Conservation (phyloP, 2,113 vertebrate genomes). For the Garra rufa region DNA sequence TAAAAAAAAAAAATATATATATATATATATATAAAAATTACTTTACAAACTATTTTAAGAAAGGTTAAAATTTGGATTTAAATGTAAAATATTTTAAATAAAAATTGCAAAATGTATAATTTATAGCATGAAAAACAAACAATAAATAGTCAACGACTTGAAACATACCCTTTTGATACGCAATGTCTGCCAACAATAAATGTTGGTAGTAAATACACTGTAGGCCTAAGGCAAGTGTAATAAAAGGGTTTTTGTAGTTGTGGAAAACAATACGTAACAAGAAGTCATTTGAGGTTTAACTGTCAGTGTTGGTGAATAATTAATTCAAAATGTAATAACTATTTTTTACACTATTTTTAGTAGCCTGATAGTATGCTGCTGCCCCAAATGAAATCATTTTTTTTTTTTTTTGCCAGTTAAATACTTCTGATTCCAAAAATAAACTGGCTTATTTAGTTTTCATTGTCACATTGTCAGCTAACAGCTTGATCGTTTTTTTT, state of each 20-base stretch:
- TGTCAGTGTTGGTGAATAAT: background rate
- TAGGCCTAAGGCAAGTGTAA: background rate
- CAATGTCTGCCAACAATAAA: background rate
- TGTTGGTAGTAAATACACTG: background rate
- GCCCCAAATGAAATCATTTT: background rate
- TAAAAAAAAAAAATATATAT: background rate
- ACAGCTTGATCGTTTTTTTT: background rate
- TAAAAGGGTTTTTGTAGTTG: background rate
- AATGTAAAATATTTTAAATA: background rate
- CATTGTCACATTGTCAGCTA: too few relatives aligned
- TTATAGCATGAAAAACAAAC: background rate
- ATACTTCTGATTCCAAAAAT: background rate
- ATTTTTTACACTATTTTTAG: background rate
- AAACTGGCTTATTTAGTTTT: background rate
- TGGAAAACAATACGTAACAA: background rate
- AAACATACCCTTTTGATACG: constrained; percentile 7
- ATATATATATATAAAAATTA: background rate
- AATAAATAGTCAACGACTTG: background rate
- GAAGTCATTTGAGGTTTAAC: background rate
- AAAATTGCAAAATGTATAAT: background rate
- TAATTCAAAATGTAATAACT: too few relatives aligned
- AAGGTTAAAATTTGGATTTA: too few relatives aligned
- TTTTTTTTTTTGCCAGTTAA: background rate
- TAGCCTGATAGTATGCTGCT: background rate
- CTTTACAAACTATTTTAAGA: background rate